phyloP scores from a whole-genome alignment of 2,113 vertebrate genomes.

The Chauna torquata region DNA sequence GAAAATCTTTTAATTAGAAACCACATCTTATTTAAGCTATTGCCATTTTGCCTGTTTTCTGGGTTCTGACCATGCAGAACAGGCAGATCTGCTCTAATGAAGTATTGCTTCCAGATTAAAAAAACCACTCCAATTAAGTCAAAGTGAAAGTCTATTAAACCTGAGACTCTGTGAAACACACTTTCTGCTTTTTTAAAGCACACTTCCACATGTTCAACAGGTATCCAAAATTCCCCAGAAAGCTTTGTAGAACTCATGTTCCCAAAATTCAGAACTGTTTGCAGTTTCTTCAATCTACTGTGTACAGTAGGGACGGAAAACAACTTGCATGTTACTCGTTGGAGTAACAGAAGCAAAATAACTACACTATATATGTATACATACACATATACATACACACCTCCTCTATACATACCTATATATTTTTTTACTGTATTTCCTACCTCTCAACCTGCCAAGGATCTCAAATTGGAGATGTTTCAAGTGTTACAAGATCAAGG shows the following conservation, averaged over 20 bases:
- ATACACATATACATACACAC: too few relatives aligned
- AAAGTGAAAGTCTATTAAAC: neutral
- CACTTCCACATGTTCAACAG: neutral
- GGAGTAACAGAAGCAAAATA: neutral
- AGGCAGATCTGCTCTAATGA: neutral
- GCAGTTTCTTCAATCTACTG: neutral
- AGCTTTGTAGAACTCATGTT: neutral
- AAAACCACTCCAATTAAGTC: neutral
- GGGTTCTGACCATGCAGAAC: neutral
- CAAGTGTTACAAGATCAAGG: fast-evolving
- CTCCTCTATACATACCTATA: fast-evolving
- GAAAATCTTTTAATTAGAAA: neutral
- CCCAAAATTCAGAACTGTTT: neutral
- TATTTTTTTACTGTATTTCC: neutral
- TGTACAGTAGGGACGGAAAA: neutral
- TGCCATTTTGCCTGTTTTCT: neutral
- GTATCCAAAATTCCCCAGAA: neutral
- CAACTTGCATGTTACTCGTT: neutral
- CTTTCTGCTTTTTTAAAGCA: neutral
- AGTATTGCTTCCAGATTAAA: neutral
- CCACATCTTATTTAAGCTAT: neutral
- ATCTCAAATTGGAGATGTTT: neutral
- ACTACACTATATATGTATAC: neutral
- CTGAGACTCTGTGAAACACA: neutral
- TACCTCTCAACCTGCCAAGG: neutral